phyloP scores from a whole-genome alignment of 92 coral and sea anemone genomes.

The Actinernus sp. region DNA sequence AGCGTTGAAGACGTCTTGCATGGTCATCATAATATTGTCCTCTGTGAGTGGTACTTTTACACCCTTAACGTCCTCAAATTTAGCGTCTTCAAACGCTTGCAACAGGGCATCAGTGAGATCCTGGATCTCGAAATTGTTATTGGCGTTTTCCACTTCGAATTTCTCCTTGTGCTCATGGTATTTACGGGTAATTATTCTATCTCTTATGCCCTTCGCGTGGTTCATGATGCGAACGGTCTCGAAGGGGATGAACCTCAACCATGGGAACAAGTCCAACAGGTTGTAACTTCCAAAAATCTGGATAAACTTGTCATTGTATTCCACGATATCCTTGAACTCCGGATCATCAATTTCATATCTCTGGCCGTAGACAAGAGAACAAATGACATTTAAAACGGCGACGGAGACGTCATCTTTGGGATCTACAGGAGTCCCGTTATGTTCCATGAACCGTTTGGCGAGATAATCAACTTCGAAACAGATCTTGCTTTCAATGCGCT shows the following conservation, averaged over 20 bases:
- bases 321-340: slow-evolving; percentile 72
- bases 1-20: slow-evolving; percentile 79
- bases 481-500: slow-evolving; percentile 62
- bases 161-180: slow-evolving; percentile 71
- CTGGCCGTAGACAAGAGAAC: slow-evolving; percentile 77
- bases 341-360: slow-evolving; percentile 74
- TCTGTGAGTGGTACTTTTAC: slow-evolving; percentile 29
- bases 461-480: slow-evolving; percentile 58
- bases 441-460: slow-evolving; percentile 36
- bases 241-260: slow-evolving; percentile 62
- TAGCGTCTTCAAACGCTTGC: slow-evolving; percentile 49
- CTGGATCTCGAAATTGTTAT: slow-evolving; percentile 59
- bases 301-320: slow-evolving; percentile 69
- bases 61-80: slow-evolving; percentile 37
- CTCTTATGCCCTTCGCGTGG: slow-evolving; percentile 61
- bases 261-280: slow-evolving; percentile 74
- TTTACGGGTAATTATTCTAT: slow-evolving; percentile 66
- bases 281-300: slow-evolving; percentile 69
- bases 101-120: slow-evolving; percentile 81
- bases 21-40: slow-evolving; percentile 77
- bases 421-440: slow-evolving; percentile 63
- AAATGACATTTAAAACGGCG: slow-evolving; percentile 72
- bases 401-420: slow-evolving; percentile 71
- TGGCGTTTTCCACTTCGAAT: slow-evolving; percentile 62
- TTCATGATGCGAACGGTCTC: slow-evolving; percentile 49